Percentiles rank a stretch among this genome's conserved stretches.
Evolutionary conservation across 2,113 vertebrate genomes (phyloP).

Genomic region (Mohoua ochrocephala): DNA sequence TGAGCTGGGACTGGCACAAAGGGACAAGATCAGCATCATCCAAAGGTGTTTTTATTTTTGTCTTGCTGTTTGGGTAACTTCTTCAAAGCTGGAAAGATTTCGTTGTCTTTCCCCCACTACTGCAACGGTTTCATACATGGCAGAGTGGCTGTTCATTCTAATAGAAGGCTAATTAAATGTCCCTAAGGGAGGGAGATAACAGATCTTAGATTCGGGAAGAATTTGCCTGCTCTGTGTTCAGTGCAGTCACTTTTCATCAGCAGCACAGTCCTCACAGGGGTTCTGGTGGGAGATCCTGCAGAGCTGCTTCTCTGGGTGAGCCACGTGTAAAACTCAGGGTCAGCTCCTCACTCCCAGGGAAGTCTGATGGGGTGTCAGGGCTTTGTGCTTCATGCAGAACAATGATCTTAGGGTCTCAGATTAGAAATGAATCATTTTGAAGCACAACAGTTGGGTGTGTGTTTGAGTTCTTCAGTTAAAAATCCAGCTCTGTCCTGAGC

Average conservation of each 20-base stretch:
- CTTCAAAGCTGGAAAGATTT: background rate
- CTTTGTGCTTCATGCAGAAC: background rate
- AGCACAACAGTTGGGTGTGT: accelerated
- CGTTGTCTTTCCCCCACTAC: background rate
- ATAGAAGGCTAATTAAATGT: background rate
- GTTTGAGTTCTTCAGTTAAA: background rate
- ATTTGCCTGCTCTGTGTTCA: background rate
- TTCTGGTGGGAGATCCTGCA: background rate
- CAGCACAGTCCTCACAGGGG: background rate
- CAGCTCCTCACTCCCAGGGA: too few relatives aligned
- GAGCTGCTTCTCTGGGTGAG: background rate
- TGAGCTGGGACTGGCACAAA: background rate
- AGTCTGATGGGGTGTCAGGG: background rate
- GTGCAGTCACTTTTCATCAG: background rate
- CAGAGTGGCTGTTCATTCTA: background rate
- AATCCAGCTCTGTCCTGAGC: background rate
- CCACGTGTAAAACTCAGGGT: accelerated
- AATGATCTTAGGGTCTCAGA: background rate
- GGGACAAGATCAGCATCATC: background rate
- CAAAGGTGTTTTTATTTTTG: background rate
- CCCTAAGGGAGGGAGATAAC: background rate
- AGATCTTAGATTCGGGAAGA: background rate
- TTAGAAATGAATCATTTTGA: background rate
- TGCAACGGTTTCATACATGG: background rate
- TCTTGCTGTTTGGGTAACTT: background rate